Conservation (phyloP, 1,140 invertebrate genomes). For the Apis dorsata region DNA sequence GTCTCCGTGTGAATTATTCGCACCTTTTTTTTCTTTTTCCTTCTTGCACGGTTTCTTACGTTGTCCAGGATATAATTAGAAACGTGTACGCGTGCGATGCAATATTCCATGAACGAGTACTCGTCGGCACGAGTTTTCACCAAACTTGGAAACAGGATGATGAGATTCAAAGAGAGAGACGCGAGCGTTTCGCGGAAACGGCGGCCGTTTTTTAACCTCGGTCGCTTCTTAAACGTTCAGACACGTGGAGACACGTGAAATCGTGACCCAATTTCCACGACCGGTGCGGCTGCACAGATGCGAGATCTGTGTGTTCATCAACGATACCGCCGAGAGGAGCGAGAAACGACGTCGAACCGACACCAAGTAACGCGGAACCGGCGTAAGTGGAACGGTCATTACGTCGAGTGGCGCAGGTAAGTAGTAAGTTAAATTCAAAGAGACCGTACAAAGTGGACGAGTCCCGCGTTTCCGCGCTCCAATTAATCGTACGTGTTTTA, state of each 20-base stretch:
- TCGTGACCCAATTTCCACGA: constrained; percentile 52
- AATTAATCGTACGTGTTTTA: constrained; percentile 48
- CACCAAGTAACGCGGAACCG: constrained; percentile 47
- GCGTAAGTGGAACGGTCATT: constrained; percentile 53
- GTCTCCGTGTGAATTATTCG: neutral
- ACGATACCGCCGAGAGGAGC: constrained; percentile 10
- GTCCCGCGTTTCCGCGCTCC: constrained; percentile 19
- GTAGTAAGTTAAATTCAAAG: constrained; percentile 54
- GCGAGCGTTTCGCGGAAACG: neutral
- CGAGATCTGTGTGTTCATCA: neutral
- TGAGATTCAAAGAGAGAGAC: too few species aligned
- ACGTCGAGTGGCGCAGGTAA: constrained; percentile 42
- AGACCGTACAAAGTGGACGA: constrained; percentile 32
- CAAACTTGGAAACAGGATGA: too few species aligned
- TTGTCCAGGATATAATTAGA: too few species aligned
- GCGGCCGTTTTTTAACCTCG: neutral
- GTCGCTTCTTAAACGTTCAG: constrained; percentile 10
- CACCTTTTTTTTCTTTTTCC: too few species aligned
- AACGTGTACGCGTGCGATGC: too few species aligned
- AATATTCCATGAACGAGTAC: too few species aligned
- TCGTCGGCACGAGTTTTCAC: too few species aligned
- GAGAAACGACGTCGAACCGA: constrained; percentile 16
- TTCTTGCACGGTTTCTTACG: neutral
- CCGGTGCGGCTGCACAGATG: neutral
- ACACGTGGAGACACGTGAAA: constrained; percentile 29